Percentiles rank a stretch among this genome's conserved stretches.
phyloP scores from a whole-genome alignment of 2,113 vertebrate species.

The Gobiocypris rarus region DNA sequence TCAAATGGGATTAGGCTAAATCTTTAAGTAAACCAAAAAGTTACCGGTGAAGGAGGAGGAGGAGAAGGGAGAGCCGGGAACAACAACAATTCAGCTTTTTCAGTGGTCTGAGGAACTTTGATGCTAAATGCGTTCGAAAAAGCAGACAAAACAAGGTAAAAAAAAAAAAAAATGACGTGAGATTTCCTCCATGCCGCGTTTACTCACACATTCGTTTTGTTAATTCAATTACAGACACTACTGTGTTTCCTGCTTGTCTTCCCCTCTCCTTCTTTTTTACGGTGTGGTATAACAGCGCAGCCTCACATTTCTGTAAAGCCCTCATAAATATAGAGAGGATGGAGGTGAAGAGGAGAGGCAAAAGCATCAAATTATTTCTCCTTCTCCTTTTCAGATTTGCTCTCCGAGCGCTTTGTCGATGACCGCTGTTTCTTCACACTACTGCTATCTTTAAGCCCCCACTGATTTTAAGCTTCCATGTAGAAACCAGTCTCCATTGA shows the following conservation, averaged over 20 bases:
- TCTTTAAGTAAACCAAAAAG: slow-evolving; percentile 51
- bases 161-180: slow-evolving; percentile 46
- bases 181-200: slow-evolving; percentile 57
- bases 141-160: slow-evolving; percentile 50
- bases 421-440: slow-evolving; percentile 66
- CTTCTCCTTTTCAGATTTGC: slow-evolving; percentile 29
- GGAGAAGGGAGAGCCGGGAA: slow-evolving; percentile 22
- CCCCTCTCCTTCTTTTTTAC: neutral
- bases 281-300: neutral
- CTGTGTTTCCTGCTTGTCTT: slow-evolving; percentile 36
- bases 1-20: slow-evolving; percentile 53
- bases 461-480: slow-evolving; percentile 72
- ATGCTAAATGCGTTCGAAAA: slow-evolving; percentile 24
- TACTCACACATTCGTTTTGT: slow-evolving; percentile 56
- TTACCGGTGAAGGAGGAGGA: slow-evolving; percentile 33
- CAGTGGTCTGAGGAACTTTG: slow-evolving; percentile 39
- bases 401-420: slow-evolving; percentile 65
- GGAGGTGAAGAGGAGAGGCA: slow-evolving; percentile 35
- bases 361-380: slow-evolving; percentile 38
- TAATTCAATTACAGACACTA: slow-evolving; percentile 60
- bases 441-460: slow-evolving; percentile 65
- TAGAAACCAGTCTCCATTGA: slow-evolving; percentile 78
- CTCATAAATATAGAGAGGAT: slow-evolving; percentile 28
- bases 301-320: slow-evolving; percentile 44
- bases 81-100: slow-evolving; percentile 46